phyloP scores from a whole-genome alignment of 2,797 vertebrate species.

The Platyrinchus mystaceus region DNA sequence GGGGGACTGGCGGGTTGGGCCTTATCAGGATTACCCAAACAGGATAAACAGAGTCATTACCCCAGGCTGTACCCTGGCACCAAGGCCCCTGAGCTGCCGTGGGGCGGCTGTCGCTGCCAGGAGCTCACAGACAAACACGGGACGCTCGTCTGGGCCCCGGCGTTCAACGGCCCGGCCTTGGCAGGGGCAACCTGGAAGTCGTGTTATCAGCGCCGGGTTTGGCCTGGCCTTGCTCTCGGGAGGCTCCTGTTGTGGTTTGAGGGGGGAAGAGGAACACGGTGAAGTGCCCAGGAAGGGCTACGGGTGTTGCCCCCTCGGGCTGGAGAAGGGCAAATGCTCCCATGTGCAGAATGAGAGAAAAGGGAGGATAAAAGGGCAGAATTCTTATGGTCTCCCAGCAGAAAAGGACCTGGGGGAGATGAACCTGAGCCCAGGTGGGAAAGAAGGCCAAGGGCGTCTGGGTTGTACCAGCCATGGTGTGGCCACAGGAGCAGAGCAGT shows the following conservation, averaged over 20 bases:
- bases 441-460: neutral
- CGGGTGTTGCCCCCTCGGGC: no score
- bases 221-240: constrained; percentile 61
- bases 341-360: no score
- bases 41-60: constrained; percentile 85
- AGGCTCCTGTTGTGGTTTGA: neutral
- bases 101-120: constrained; percentile 67
- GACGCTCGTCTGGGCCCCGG: neutral
- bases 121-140: constrained; percentile 65
- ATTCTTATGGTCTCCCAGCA: rapidly evolving
- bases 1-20: constrained; percentile 51
- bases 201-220: constrained; percentile 62
- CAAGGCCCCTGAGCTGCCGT: constrained; percentile 82
- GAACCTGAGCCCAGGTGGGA: neutral
- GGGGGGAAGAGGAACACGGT: rapidly evolving
- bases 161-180: constrained; percentile 46
- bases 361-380: neutral
- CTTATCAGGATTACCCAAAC: constrained; percentile 79
- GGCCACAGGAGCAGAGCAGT: neutral
- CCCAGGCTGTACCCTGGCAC: constrained; percentile 91
- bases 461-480: neutral
- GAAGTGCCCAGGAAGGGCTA: no score
- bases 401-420: neutral
- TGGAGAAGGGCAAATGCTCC: neutral
- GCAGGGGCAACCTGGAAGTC: constrained; percentile 69